Conservation (phyloP, 2,888 invertebrate species). For the Harpagoxenus sublaevis region DNA sequence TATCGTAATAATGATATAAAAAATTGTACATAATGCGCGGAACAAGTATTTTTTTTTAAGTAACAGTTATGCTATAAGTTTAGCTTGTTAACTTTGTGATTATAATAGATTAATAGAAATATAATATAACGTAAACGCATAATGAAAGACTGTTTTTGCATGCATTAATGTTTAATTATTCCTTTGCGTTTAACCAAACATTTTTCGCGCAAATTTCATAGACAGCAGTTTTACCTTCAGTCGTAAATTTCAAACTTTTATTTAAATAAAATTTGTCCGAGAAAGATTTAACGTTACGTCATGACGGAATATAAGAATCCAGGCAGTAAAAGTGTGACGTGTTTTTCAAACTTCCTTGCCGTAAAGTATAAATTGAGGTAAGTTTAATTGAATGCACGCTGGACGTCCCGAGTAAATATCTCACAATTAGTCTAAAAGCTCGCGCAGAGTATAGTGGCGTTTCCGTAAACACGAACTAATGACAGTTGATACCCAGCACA, state of each 20-base stretch:
- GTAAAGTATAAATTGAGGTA: conserved; percentile 31
- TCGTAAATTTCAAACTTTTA: conserved; percentile 25
- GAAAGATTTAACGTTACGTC: not conserved
- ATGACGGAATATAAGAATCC: not conserved
- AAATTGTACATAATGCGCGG: not conserved
- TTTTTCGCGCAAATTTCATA: conserved; percentile 2
- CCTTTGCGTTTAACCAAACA: not conserved
- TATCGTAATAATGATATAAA: not conserved
- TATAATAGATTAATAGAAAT: not conserved
- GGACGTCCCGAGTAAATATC: not conserved
- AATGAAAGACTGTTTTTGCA: not conserved
- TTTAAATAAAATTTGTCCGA: conserved; percentile 13
- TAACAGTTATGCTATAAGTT: not conserved
- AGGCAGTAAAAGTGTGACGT: not conserved
- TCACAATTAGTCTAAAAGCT: conserved; percentile 25
- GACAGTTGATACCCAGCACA: conserved; percentile 11
- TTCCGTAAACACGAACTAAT: conserved; percentile 23
- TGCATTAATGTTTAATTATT: conserved; percentile 23
- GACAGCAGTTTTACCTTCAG: not conserved
- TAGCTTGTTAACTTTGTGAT: not conserved
- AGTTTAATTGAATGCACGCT: conserved; percentile 45
- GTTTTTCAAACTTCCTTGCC: not conserved
- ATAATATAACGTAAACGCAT: not conserved
- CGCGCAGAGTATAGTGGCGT: not conserved
- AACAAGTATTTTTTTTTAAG: not conserved